A percentile compares a stretch with the other conserved stretches of the same genome.
Conservation (phyloP, 1,140 invertebrate genomes). For the Pemphigus obesinymphae region DNA sequence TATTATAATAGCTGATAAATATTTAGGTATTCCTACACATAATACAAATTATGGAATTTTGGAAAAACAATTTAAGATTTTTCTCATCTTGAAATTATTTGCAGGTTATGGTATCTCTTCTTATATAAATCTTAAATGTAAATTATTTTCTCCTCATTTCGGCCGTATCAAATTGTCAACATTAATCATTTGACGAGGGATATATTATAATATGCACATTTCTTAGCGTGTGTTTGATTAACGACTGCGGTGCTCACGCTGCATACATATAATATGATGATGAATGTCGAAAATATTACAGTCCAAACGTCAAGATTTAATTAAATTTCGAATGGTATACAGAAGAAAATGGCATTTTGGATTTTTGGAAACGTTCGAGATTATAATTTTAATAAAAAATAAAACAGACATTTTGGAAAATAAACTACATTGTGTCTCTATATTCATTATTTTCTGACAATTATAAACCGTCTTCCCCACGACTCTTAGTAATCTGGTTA, state of each 20-base stretch:
- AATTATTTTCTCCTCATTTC: background rate
- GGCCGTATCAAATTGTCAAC: constrained; percentile 12
- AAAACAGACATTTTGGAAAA: background rate
- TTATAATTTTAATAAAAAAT: constrained; percentile 29
- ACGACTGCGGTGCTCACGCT: background rate
- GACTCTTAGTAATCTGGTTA: background rate
- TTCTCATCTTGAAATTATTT: too few species aligned
- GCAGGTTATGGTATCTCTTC: too few species aligned
- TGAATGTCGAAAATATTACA: constrained; percentile 30
- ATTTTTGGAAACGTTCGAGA: background rate
- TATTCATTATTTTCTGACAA: constrained; percentile 4
- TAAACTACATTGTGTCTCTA: background rate
- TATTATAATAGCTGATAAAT: too few species aligned
- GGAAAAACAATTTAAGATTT: too few species aligned
- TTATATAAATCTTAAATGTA: background rate
- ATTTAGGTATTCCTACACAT: too few species aligned
- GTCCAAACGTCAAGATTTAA: constrained; percentile 15
- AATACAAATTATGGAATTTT: too few species aligned
- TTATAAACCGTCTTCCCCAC: background rate
- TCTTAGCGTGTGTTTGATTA: constrained; percentile 39
- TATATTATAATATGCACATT: background rate
- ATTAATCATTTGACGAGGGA: constrained; percentile 26
- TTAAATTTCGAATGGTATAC: constrained; percentile 25
- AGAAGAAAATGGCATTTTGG: too few species aligned
- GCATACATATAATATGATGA: too few species aligned